A percentile compares a stretch with the other conserved stretches of the same genome.
Evolutionary conservation across 2,888 invertebrate species (phyloP).

Genomic region (Liopterus haemorrhoidalis): DNA sequence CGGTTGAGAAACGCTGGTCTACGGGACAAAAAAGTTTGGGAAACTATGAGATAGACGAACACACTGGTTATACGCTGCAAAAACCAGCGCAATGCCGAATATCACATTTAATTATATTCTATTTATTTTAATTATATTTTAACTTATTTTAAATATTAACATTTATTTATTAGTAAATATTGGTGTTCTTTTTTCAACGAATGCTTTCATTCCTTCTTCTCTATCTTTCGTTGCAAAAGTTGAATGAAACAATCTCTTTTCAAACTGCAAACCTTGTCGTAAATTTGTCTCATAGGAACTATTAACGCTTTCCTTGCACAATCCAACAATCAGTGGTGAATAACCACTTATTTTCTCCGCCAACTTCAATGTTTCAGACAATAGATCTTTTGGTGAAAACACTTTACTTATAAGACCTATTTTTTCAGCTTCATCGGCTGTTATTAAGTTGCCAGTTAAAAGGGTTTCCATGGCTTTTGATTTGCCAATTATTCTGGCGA

Average conservation of each 20-base stretch:
- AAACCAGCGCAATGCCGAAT: too few relatives aligned
- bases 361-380: conserved; percentile 83
- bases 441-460: conserved; percentile 85
- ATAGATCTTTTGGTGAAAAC: conserved; percentile 77
- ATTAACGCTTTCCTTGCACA: conserved; percentile 91
- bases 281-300: conserved; percentile 84
- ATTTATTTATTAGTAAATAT: conserved; percentile 74
- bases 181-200: conserved; percentile 86
- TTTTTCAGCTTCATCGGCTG: conserved; percentile 85
- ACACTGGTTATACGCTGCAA: too few relatives aligned
- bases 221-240: conserved; percentile 94
- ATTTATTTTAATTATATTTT: too few relatives aligned
- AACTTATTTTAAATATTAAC: too few relatives aligned
- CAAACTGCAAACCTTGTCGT: conserved; percentile 79
- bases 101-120: too few relatives aligned
- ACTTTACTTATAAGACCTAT: conserved; percentile 87
- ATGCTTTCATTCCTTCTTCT: conserved; percentile 97
- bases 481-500: conserved; percentile 83
- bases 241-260: conserved; percentile 86
- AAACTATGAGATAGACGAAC: too few relatives aligned
- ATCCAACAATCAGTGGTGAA: conserved; percentile 74
- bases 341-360: conserved; percentile 90
- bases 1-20: too few relatives aligned
- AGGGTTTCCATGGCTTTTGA: conserved; percentile 98
- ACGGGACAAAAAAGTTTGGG: too few relatives aligned